Conservation (phyloP, 92 coral and sea anemone genomes). For the Nematostella vectensis region DNA sequence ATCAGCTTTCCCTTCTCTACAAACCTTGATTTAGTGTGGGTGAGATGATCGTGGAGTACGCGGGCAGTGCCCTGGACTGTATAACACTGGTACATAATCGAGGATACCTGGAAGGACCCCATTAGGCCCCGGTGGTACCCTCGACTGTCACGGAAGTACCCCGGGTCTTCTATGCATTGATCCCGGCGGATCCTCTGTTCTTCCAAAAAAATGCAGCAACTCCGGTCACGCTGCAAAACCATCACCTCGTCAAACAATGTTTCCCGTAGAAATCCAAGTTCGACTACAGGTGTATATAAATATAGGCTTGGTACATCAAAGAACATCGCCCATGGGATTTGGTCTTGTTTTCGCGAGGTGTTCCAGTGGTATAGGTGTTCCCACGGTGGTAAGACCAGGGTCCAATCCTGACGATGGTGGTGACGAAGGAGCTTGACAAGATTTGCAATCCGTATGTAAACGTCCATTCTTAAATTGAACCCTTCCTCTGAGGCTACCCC, state of each 20-base stretch:
- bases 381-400: slow-evolving; percentile 46
- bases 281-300: slow-evolving; percentile 22
- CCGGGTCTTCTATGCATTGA: slow-evolving; percentile 36
- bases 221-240: slow-evolving; percentile 27
- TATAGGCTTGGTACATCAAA: slow-evolving; percentile 32
- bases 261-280: slow-evolving; percentile 12
- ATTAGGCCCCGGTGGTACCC: slow-evolving; percentile 36
- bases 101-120: slow-evolving; percentile 11
- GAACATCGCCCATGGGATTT: slow-evolving; percentile 34
- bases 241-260: slow-evolving; percentile 36
- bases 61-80: slow-evolving; percentile 36
- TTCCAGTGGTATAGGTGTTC: slow-evolving; percentile 49
- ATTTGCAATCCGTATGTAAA: slow-evolving; percentile 41
- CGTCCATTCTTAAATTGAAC: slow-evolving; percentile 40
- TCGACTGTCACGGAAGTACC: slow-evolving; percentile 35
- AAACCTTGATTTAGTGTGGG: slow-evolving; percentile 2
- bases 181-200: slow-evolving; percentile 25
- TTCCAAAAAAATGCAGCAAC: background rate
- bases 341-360: slow-evolving; percentile 9
- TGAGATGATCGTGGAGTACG: slow-evolving; percentile 22
- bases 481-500: slow-evolving; percentile 42
- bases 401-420: slow-evolving; percentile 44
- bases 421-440: slow-evolving; percentile 30
- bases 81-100: slow-evolving; percentile 26
- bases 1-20: too few relatives aligned